Conservation (phyloP, 2,888 invertebrate genomes). For the Muschampia staudingeri region DNA sequence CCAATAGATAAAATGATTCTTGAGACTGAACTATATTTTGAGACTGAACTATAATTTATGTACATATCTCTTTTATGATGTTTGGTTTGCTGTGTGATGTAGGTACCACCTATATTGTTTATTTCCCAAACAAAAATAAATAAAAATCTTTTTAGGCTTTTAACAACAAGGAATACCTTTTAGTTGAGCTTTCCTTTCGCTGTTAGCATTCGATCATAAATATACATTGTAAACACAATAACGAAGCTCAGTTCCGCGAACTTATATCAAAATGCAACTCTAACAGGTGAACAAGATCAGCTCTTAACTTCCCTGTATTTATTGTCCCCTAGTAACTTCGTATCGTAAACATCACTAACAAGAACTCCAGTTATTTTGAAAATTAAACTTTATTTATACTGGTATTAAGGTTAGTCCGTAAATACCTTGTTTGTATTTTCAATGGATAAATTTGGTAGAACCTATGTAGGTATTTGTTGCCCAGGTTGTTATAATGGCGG, state of each 20-base stretch:
- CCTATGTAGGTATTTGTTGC: constrained; percentile 13
- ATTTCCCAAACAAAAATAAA: too few relatives aligned
- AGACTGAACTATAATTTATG: too few relatives aligned
- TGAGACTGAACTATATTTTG: too few relatives aligned
- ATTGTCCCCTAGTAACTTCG: constrained; percentile 47
- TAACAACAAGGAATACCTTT: neutral
- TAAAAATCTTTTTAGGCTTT: neutral
- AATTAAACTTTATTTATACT: constrained; percentile 24
- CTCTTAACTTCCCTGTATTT: constrained; percentile 32
- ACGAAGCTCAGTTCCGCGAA: constrained; percentile 29
- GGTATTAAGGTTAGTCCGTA: neutral
- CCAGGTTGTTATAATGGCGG: constrained; percentile 43
- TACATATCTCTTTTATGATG: too few relatives aligned
- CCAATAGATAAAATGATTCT: too few relatives aligned
- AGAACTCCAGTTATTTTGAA: constrained; percentile 14
- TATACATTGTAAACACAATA: neutral
- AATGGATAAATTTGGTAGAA: constrained; percentile 50
- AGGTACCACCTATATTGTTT: too few relatives aligned
- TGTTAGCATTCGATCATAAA: neutral
- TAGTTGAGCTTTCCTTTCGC: neutral
- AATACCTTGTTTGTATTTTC: neutral
- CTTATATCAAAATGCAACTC: constrained; percentile 32
- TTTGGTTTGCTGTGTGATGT: too few relatives aligned
- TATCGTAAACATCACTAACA: constrained; percentile 44
- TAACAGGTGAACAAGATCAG: constrained; percentile 48